A percentile compares a stretch with the other conserved stretches of the same genome.
These are phyloP conservation scores for Genyomyrus donnyi DNA, from an alignment of 2,113 vertebrate genomes.

Conservation along the genomic window DNA sequence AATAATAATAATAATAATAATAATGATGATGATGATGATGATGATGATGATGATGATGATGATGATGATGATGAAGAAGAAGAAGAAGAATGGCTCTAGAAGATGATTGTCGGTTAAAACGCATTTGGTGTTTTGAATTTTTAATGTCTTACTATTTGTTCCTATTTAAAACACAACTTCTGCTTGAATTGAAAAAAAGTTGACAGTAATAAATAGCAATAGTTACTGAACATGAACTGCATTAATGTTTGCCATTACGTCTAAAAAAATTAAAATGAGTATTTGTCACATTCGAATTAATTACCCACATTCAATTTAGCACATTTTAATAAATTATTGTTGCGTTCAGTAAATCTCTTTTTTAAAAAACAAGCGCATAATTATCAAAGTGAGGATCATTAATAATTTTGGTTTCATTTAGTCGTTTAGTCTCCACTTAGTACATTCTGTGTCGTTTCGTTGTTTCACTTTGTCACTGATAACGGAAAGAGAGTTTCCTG, in stretches of 20 bases:
- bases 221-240: constrained; percentile 26
- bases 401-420: constrained; percentile 30
- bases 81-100: not conserved
- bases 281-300: constrained; percentile 36
- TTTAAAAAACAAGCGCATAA: constrained; percentile 29
- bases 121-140: not conserved
- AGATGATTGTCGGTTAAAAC: not conserved
- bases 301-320: constrained; percentile 25
- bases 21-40: no score
- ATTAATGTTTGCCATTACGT: constrained; percentile 29
- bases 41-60: no score
- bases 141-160: not conserved
- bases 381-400: constrained; percentile 33
- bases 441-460: not conserved
- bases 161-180: not conserved
- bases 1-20: not conserved
- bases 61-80: not conserved
- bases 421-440: constrained; percentile 23
- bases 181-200: constrained; percentile 12
- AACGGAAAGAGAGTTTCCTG: not conserved
- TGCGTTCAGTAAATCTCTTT: constrained; percentile 27
- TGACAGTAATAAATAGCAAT: constrained; percentile 31
- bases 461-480: not conserved
- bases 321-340: constrained; percentile 37
- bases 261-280: constrained; percentile 29